phyloP scores from a whole-genome alignment of 2,888 invertebrate species.

The Machimus rusticus region DNA sequence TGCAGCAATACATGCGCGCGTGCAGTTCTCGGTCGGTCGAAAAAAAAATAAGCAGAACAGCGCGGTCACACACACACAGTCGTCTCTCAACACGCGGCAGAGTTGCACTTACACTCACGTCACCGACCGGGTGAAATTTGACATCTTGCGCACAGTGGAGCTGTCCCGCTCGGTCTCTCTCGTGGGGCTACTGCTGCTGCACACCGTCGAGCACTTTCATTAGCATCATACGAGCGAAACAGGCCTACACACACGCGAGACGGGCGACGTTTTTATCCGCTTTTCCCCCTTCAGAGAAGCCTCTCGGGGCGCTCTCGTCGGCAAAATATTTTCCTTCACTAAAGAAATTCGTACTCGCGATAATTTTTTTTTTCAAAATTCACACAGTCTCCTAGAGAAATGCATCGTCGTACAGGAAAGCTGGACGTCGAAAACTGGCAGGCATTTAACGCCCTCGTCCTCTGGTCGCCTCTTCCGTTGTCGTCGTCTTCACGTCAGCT shows the following conservation, averaged over 20 bases:
- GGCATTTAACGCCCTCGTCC: neutral
- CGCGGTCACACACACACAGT: neutral
- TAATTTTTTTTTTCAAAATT: neutral
- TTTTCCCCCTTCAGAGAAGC: neutral
- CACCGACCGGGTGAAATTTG: conserved; percentile 37
- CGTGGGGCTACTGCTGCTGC: neutral
- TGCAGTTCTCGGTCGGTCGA: neutral
- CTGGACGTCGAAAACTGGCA: neutral
- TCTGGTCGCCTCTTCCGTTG: neutral
- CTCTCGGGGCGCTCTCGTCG: neutral
- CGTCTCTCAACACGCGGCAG: neutral
- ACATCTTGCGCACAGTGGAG: neutral
- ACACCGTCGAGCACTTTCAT: neutral
- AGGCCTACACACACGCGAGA: neutral
- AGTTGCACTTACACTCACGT: conserved; percentile 20
- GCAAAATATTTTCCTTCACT: neutral
- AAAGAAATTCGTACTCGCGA: neutral
- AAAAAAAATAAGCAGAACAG: neutral
- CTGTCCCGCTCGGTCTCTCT: neutral
- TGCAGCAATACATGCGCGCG: conserved; percentile 23
- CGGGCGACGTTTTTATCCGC: neutral
- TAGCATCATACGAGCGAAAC: conserved; percentile 25
- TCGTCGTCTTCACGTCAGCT: neutral
- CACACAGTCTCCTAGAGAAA: neutral
- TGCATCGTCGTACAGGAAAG: neutral